Evolutionary conservation across 2,113 vertebrate genomes (phyloP), one percentile per base, ranked within the genome.

Genomic region (Zeus faber): DNA sequence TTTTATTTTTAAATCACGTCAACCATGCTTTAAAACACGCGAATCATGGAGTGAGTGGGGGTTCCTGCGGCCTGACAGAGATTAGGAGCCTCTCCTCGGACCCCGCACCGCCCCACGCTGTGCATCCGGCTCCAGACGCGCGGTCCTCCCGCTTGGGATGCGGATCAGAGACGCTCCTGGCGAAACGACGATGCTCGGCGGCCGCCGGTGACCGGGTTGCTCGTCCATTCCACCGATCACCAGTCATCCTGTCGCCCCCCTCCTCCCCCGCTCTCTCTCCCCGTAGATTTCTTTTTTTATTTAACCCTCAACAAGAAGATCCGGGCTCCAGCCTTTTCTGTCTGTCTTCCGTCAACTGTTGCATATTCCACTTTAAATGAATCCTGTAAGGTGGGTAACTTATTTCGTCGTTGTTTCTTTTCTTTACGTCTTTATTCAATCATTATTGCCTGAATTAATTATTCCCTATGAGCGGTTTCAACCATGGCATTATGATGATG

Each of bases 351-450:
- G 62, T 77, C 75, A 85, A 69, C 85, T 87, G 83, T 86, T 88
- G 86, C 80, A 73, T 18, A 72, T 70, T 50, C 59, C 71, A 59
- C 78, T 85, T 85, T 89, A 86, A 90, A 91, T 91, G 89, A 89
- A 88, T 90, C 88, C 89, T 78, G 73, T 87, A 85, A 87, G 89
- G 89, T 91, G 73, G 64, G 87, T 63, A 46, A 5, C 26, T 17
- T 20, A 10, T 21, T 49, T 46, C 7, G n/a, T 16, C 6, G 4
- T 23, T 22, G 4, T 13, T 4, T 1, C 1, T 55, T 26, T 39
- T n/a, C n/a, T n/a, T n/a, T n/a, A n/a, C n/a, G n/a, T n/a, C n/a
- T n/a, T n/a, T n/a, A n/a, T n/a, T n/a, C n/a, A n/a, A n/a, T n/a
- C n/a, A n/a, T n/a, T n/a, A n/a, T n/a, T n/a, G 7, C 5, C 3